Evolutionary conservation across 2,797 vertebrate genomes (phyloP), one percentile per base, ranked within the genome.

Genomic region (Xyrichtys novacula): DNA sequence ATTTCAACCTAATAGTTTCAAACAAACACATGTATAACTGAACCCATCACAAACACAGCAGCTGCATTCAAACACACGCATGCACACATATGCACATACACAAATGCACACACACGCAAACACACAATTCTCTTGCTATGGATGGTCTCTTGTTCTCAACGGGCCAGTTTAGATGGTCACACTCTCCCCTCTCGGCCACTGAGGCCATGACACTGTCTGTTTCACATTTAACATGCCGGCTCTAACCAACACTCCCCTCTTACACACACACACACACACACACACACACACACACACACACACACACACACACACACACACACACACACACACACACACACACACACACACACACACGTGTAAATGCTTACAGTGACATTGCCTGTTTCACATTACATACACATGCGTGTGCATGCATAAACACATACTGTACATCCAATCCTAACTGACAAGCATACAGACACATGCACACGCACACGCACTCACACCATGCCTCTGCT

Each of bases 91-190:
- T 20, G 38, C 40, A 43, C 17, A 44, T 34, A 43, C 25, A 50
- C 47, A 78, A n/a, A 17, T n/a, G n/a, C 54, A 55, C 31, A 56
- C 36, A 40, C 49, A 54, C 44, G 43, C 50, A 40, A 47, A 63
- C 38, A 36, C 14, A 40, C 11, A 44, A 39, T 65, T 67, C 40
- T 61, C 55, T 76, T 64, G 29, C 65, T 74, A 10, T 15, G 57
- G 63, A 77, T 81, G 80, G 79, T 87, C 88, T 87, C 76, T 34
- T 20, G 74, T 61, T 79, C 89, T 83, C 87, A 23, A 31, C 85
- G 86, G 90, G 77, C 81, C 80, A 70, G 69, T 91, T 91, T 66
- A 57, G 60, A 65, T 80, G 86, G 86, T 92, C 86, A 89, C 65
- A 78, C 81, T 84, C 78, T 83, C 85, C 75, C 83, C 86, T 79